These are phyloP conservation scores for Phoxinus dragarum DNA, from an alignment of 2,797 vertebrate species.

Conservation along the genomic window DNA sequence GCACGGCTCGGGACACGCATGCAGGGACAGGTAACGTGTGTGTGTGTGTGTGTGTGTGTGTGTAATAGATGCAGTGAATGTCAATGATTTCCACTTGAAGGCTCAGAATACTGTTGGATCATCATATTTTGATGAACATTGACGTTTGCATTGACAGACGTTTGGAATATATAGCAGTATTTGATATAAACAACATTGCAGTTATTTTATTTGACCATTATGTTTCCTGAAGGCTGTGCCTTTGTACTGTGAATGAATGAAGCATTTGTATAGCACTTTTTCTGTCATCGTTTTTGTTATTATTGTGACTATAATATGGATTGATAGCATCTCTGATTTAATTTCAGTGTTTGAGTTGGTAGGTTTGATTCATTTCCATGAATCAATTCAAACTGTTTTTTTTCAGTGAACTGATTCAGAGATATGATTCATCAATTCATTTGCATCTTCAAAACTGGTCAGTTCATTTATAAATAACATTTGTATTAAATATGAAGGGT, in stretches of 20 bases:
- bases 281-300: not conserved
- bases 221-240: not conserved
- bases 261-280: no score
- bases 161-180: no score
- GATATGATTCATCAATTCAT: not conserved
- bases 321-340: not conserved
- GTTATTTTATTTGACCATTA: not conserved
- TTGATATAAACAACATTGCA: not conserved
- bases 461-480: not conserved
- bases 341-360: not conserved
- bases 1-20: not conserved
- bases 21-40: not conserved
- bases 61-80: not conserved
- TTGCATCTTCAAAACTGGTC: not conserved
- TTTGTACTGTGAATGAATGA: not conserved
- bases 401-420: not conserved
- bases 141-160: no score
- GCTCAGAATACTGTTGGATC: not conserved
- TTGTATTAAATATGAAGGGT: not conserved
- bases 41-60: not conserved
- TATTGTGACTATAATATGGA: not conserved
- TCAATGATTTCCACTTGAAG: not conserved
- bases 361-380: not conserved
- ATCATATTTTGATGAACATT: not conserved
- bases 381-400: not conserved